These are phyloP conservation scores for Perizoma affinitatum DNA, from an alignment of 2,888 invertebrate genomes.

Conservation along the genomic window DNA sequence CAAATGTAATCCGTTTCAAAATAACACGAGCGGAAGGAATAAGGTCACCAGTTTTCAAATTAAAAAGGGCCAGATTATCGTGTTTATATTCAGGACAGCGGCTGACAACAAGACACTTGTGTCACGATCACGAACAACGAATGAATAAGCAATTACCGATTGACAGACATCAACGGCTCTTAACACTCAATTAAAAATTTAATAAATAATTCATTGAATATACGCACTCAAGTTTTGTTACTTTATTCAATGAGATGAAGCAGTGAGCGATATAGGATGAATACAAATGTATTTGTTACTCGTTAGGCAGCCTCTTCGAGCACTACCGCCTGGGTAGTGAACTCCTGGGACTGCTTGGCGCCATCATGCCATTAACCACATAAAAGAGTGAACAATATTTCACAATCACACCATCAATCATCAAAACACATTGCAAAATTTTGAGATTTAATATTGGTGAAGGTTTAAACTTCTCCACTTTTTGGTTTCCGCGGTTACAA, in stretches of 20 bases:
- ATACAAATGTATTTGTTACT: constrained; percentile 65
- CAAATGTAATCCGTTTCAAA: constrained; percentile 75
- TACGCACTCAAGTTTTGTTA: constrained; percentile 48
- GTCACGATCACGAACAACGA: constrained; percentile 45
- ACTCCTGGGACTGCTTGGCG: constrained; percentile 62
- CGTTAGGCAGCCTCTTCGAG: constrained; percentile 46
- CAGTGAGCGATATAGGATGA: constrained; percentile 55
- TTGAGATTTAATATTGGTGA: constrained; percentile 49
- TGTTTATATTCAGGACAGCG: constrained; percentile 42
- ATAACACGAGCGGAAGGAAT: constrained; percentile 54
- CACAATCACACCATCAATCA: neutral
- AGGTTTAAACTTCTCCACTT: constrained; percentile 58
- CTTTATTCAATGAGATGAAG: constrained; percentile 63
- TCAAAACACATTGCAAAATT: no score
- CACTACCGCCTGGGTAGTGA: constrained; percentile 27
- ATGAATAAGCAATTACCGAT: constrained; percentile 52
- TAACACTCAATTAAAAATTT: constrained; percentile 64
- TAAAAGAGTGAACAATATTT: neutral
- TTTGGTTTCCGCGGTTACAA: constrained; percentile 52
- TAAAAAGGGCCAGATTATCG: constrained; percentile 32
- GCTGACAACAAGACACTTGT: constrained; percentile 42
- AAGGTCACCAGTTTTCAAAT: constrained; percentile 45
- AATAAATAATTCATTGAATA: constrained; percentile 66
- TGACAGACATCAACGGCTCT: constrained; percentile 50
- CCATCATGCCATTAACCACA: constrained; percentile 39